Base-by-base conservation (phyloP, 2,888 invertebrate species). In the Xanthorhoe spadicearia region DNA sequence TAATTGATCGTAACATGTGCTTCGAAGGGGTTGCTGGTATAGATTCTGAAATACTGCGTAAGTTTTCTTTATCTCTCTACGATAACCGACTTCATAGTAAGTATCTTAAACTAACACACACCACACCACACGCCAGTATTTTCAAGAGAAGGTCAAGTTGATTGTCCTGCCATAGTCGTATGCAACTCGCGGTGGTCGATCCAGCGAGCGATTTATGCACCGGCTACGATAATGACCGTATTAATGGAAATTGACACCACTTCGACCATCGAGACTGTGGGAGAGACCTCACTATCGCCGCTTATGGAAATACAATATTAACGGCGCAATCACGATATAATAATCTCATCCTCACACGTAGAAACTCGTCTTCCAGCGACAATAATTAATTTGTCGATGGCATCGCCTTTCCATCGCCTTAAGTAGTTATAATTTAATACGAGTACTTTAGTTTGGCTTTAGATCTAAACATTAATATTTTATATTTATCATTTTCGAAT, bases 161-260 rank as follows among this genome's bases (percentile, higher is more conserved):
- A 57, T 53, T 58, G 68, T 57, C 57, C 61, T 58, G 38, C 2
- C 48, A 51, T 51, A 61, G 63, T 63, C 23, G 46, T 46, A 68
- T 79, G 61, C 77, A 77, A 78, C 77, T 58, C 56, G 55, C 75
- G 84, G 85, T 85, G 89, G 87, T 86, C 87, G 85, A 69, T 70
- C 78, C 83, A 80, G 74, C 82, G 76, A 86, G 83, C 86, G 86
- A 90, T 90, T 91, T 90, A 90, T 89, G 84, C 86, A 84, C 80
- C 83, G 76, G 77, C 81, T 79, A 81, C 81, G 81, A 83, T 90
- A 89, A 91, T 91, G 81, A 86, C 78, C 86, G 74, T 83, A 89
- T 90, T 89, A 90, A 89, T 90, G 90, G 87, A 90, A 90, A 90
- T 88, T 88, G 89, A 92, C 90, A 90, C 90, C 85, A 80, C 74